Conservation (phyloP, 1,140 invertebrate genomes). For the Apis mellifera region Amel_HAv3.1 CM009945.2:6960501-6961000, state of each 20-base stretch:
- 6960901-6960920: conserved; percentile 56
- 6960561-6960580: background rate
- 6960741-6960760: background rate
- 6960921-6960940: conserved; percentile 47
- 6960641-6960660: too few relatives aligned
- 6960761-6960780: background rate
- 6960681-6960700: too few relatives aligned
- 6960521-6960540: too few relatives aligned
- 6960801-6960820: background rate
- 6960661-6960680: too few relatives aligned
- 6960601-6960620: background rate
- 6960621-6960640: too few relatives aligned
- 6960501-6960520: too few relatives aligned
- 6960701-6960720: too few relatives aligned
- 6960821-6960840: too few relatives aligned
- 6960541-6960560: too few relatives aligned
- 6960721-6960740: background rate
- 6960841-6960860: conserved; percentile 1
- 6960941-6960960: conserved; percentile 42
- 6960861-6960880: conserved; percentile 55
- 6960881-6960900: conserved; percentile 57
- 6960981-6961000: conserved; percentile 33
- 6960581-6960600: background rate
- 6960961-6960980: conserved; percentile 24
- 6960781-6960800: too few relatives aligned